Base-by-base conservation (phyloP, 2,797 vertebrate genomes). In the Phrynocephalus vlangalii region DNA sequence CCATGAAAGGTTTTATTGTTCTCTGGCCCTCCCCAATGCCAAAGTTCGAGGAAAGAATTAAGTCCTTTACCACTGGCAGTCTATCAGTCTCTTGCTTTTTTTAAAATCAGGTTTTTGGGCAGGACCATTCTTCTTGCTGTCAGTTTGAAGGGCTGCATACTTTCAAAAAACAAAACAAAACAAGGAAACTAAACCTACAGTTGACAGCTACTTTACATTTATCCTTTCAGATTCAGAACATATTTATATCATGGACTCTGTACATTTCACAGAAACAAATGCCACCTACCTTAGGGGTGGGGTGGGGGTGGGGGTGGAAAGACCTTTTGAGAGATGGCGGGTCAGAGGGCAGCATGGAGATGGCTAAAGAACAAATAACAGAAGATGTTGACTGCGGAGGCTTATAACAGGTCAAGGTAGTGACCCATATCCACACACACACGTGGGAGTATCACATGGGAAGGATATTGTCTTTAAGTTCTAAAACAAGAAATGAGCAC, bases 401-500 rank as follows among this genome's bases (percentile, higher is more conserved):
- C 33, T 86, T 63, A 71, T 56, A 76, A 67, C 28, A 68, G 79
- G n/a, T 87, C n/a, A 82, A 76, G 38, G 44, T 50, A 67, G 11
- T 63, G 67, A 48, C 86, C 44, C n/a, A 67, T 28, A 50, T 68
- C 44, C 68, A 81, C 4, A 72, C 66, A 72, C 66, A 20, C 52
- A 73, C 52, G 6, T 63, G 56, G 11, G 33, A 4, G 26, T 28
- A 82, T 87, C 86, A 50, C 63, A 30, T 28, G 44, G 44, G 20
- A 76, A 77, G 63, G 72, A 56, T 68, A 77, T 22, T 33, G 44
- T 68, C 72, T 13, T 48, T 44, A 52, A 66, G 22, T 26, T 82
- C 44, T 56, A 82, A 68, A 82, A 87, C 72, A 82, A 81, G 70
- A 81, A 86, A 75, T 26, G 52, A 67, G 44, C 60, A 28, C 28